Base-by-base conservation (phyloP, 2,888 invertebrate genomes). In the Drosophila cracens region DNA sequence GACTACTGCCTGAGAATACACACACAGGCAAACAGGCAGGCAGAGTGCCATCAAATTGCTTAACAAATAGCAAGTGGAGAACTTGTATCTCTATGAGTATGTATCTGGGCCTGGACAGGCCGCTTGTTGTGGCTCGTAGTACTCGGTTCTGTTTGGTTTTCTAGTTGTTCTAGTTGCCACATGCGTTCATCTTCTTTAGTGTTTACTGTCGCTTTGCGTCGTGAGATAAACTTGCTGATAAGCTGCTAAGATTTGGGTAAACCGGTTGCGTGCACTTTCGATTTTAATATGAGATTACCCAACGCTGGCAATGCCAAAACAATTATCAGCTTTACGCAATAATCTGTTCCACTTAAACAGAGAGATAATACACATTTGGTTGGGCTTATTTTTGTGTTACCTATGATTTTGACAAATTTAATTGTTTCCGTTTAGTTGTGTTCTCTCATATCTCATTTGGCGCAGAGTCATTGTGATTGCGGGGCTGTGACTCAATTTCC, bases 1-100 rank as follows among this genome's bases (percentile, higher is more conserved):
- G 54, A 46, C 46, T 46, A 25, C 46, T 46, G 46, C 46, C 46
- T 16, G 46, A 46, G 46, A 31, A 51, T 52, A 67, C 60, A 43
- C 74, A 56, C 43, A 73, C 69, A 56, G 48, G 57, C 40, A 62
- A 21, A 52, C 31, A 33, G n/a, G 66, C 43, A 59, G 48, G 48
- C 46, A 67, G 57, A 51, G 76, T 76, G 60, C 54, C 76, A 76
- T 77, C 63, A 87, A 85, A 87, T 87, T 87, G 88, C 81, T 87
- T 79, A 61, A 81, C 86, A 85, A 87, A 85, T 59, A 56, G 54
- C 38, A 84, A 58, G 46, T 70, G 34, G 40, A 61, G 48, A 48
- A 43, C 36, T 36, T 67, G 52, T 51, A 18, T 25, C 31, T 71
- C 68, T 63, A 31, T 53, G 40, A 57, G 66, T 72, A 61, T 60